A percentile compares a stretch with the other conserved stretches of the same genome.
These are phyloP conservation scores for Chymomyza amoena DNA, from an alignment of 2,888 invertebrate species.

Conservation along the genomic window DNA sequence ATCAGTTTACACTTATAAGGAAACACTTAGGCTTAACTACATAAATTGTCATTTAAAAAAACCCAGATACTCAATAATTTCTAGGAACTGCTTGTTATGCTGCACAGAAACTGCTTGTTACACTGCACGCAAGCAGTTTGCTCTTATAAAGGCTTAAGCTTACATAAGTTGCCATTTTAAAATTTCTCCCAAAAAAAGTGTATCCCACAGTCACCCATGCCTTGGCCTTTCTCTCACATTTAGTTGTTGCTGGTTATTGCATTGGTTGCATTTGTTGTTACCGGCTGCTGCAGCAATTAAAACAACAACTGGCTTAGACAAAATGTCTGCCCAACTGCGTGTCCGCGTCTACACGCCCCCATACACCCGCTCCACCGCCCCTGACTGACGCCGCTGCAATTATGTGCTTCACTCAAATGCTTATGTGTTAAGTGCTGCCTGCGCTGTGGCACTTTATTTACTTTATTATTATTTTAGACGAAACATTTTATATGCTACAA, in stretches of 20 bases:
- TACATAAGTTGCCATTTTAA: too few species aligned
- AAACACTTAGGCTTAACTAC: too few species aligned
- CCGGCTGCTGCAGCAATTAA: background rate
- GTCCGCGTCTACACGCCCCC: background rate
- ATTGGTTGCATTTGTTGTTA: background rate
- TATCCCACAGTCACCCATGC: too few species aligned
- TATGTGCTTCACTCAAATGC: conserved; percentile 40
- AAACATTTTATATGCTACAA: background rate
- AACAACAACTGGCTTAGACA: background rate
- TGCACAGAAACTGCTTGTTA: too few species aligned
- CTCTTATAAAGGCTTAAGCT: too few species aligned
- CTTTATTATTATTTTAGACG: background rate
- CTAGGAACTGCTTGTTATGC: too few species aligned
- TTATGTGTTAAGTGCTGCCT: conserved; percentile 49
- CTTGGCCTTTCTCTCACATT: too few species aligned
- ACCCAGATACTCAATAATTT: too few species aligned
- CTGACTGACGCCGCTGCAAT: conserved; percentile 38
- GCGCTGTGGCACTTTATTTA: background rate
- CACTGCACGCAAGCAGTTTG: too few species aligned
- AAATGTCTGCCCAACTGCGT: background rate
- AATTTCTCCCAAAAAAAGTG: too few species aligned
- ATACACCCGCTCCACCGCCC: conserved; percentile 16
- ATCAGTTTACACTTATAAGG: too few species aligned
- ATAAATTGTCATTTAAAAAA: too few species aligned
- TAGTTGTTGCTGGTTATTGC: background rate